A percentile compares a stretch with the other conserved stretches of the same genome.
Conservation (phyloP, 2,888 invertebrate species). For the Druceiella hillmani region DNA sequence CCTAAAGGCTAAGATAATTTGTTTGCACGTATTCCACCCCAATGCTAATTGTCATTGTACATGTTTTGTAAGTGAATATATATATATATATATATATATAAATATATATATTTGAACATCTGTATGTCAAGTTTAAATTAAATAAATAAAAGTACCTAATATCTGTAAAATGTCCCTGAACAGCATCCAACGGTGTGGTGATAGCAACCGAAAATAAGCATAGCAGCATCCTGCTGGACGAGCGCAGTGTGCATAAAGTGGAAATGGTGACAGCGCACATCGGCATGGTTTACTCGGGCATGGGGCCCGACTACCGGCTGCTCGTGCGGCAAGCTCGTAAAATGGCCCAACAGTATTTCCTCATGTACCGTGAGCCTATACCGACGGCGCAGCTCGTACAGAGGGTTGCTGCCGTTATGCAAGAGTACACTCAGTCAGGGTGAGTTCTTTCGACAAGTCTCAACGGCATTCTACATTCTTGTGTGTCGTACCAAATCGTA, state of each 20-base stretch:
- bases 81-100: too few relatives aligned
- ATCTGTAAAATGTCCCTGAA: too few relatives aligned
- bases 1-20: too few relatives aligned
- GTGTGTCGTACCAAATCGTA: background rate
- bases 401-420: slow-evolving; percentile 95
- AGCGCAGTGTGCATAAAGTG: slow-evolving; percentile 94
- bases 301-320: slow-evolving; percentile 89
- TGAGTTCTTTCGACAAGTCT: slow-evolving; percentile 32
- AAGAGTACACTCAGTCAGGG: slow-evolving; percentile 99
- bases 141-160: too few relatives aligned
- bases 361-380: slow-evolving; percentile 91
- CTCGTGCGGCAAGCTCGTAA: slow-evolving; percentile 87
- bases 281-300: slow-evolving; percentile 95
- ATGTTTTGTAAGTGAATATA: too few relatives aligned
- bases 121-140: too few relatives aligned
- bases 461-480: background rate
- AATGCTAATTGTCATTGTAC: too few relatives aligned
- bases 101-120: too few relatives aligned
- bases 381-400: slow-evolving; percentile 96
- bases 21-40: too few relatives aligned
- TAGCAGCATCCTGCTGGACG: slow-evolving; percentile 94
- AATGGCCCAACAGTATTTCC: slow-evolving; percentile 90
- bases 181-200: slow-evolving; percentile 96
- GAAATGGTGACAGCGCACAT: slow-evolving; percentile 90
- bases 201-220: slow-evolving; percentile 99